These are phyloP conservation scores for Congeria kusceri DNA, from an alignment of 2,888 invertebrate species.

Conservation along the genomic window DNA sequence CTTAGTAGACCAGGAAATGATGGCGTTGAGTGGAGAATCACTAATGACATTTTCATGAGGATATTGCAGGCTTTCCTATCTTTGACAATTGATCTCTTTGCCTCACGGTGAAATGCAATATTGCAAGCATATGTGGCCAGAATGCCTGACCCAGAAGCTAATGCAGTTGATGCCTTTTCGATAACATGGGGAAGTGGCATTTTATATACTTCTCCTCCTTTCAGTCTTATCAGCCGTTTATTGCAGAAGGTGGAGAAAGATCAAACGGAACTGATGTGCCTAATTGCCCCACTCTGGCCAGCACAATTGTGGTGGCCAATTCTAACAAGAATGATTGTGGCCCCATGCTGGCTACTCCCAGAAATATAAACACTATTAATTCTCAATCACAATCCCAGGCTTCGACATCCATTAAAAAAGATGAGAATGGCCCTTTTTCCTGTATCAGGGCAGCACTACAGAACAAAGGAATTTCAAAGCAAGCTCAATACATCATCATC, in stretches of 20 bases:
- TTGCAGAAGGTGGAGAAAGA: slow-evolving; percentile 53
- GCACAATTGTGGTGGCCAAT: slow-evolving; percentile 52
- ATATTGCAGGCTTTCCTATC: neutral
- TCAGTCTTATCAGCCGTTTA: slow-evolving; percentile 43
- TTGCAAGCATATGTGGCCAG: slow-evolving; percentile 1
- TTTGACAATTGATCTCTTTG: neutral
- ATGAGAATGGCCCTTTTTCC: slow-evolving; percentile 16
- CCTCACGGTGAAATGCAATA: slow-evolving; percentile 3
- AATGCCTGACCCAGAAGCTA: slow-evolving; percentile 1
- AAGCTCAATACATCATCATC: neutral
- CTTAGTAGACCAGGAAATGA: too few relatives aligned
- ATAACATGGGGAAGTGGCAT: neutral
- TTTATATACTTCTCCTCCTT: slow-evolving; percentile 56
- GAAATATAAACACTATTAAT: neutral
- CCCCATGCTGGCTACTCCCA: slow-evolving; percentile 4
- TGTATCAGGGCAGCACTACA: slow-evolving; percentile 8
- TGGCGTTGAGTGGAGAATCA: neutral
- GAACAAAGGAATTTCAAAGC: slow-evolving; percentile 1
- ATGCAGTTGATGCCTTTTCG: slow-evolving; percentile 1
- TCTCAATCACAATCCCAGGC: neutral
- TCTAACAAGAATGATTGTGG: slow-evolving; percentile 14
- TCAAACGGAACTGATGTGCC: slow-evolving; percentile 11
- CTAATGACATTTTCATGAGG: neutral
- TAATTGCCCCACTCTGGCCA: slow-evolving; percentile 53
- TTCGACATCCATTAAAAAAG: neutral